Percentiles rank a stretch among this genome's conserved stretches.
Evolutionary conservation across 92 coral and sea anemone genomes (phyloP).

Genomic region (Zoanthus sociatus): DNA sequence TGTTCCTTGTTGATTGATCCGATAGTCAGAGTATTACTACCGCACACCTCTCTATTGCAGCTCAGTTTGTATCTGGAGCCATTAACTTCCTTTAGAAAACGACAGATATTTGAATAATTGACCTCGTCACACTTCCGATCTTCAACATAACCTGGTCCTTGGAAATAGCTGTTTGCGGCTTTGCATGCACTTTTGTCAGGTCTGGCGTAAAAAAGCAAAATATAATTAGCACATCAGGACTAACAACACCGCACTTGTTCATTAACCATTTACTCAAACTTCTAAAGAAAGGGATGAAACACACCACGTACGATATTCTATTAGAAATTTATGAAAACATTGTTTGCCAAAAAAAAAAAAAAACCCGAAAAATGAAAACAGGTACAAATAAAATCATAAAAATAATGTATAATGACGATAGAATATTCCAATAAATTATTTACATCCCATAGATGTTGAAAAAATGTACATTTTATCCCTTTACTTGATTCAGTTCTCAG

Average conservation of each 20-base stretch:
- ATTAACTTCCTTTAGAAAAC: not conserved
- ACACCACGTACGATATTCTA: too few species aligned
- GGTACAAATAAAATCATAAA: too few species aligned
- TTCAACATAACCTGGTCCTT: conserved; percentile 30
- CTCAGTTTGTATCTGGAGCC: not conserved
- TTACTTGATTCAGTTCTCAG: too few species aligned
- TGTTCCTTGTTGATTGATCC: conserved; percentile 35
- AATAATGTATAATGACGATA: too few species aligned
- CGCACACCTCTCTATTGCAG: conserved; percentile 28
- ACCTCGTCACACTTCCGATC: conserved; percentile 36
- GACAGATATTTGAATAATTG: conserved; percentile 25
- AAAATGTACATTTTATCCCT: too few species aligned
- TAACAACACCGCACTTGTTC: not conserved
- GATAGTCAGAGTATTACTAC: conserved; percentile 27
- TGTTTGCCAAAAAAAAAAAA: too few species aligned
- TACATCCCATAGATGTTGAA: too few species aligned
- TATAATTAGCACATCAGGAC: not conserved
- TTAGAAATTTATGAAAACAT: too few species aligned
- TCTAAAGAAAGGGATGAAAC: too few species aligned
- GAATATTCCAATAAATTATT: too few species aligned
- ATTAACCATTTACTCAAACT: not conserved
- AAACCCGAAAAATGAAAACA: too few species aligned
- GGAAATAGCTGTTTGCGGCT: conserved; percentile 17
- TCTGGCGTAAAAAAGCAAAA: not conserved
- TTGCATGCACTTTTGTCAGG: conserved; percentile 13